These are phyloP conservation scores for Dysidea cf. avara DNA, from an alignment of 37 sponge, comb jelly and placozoan genomes.

Conservation along the genomic window DNA sequence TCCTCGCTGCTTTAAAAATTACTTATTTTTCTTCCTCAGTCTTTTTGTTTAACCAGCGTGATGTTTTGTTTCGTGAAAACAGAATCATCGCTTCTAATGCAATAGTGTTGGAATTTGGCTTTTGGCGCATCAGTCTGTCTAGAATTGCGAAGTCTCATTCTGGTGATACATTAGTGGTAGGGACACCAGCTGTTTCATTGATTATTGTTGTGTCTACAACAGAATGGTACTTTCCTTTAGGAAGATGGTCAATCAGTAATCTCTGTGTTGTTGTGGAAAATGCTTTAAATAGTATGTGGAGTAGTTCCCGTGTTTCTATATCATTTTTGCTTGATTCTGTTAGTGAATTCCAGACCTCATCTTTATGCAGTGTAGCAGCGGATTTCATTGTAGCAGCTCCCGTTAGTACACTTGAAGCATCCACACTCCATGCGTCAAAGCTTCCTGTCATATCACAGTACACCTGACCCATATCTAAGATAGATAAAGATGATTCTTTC, in stretches of 20 bases:
- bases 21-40: neutral
- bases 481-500: neutral
- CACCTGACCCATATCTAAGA: constrained; percentile 13
- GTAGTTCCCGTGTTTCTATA: neutral
- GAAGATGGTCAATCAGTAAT: constrained; percentile 21
- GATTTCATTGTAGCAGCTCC: neutral
- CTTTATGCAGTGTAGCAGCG: too few species aligned
- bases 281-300: constrained; percentile 6
- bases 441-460: constrained; percentile 35
- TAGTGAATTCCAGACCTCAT: too few species aligned
- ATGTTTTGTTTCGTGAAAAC: neutral
- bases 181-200: constrained; percentile 14
- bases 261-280: neutral
- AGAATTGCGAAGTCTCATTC: constrained; percentile 25
- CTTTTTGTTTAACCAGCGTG: neutral
- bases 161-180: constrained; percentile 16
- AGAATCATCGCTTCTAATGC: constrained; percentile 1
- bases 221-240: neutral
- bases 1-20: constrained; percentile 9
- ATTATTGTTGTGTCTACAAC: neutral
- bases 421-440: constrained; percentile 36
- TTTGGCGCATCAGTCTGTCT: constrained; percentile 8
- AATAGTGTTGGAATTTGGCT: neutral
- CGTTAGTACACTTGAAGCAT: constrained; percentile 2
- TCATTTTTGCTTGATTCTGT: neutral